phyloP scores from a whole-genome alignment of 1,140 invertebrate species.

The Camponotus floridanus region DNA sequence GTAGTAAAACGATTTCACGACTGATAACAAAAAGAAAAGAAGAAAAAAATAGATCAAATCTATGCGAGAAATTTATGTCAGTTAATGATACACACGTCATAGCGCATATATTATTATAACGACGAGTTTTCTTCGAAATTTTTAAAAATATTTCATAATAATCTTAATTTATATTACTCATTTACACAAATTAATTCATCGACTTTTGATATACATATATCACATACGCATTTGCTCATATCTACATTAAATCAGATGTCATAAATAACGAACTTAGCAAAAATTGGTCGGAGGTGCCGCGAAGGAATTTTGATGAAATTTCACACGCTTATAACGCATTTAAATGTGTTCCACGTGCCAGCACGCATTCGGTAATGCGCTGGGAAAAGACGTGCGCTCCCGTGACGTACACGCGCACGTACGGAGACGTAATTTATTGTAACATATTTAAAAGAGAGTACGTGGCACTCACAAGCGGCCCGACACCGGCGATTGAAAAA shows the following conservation, averaged over 20 bases:
- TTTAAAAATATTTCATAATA: neutral
- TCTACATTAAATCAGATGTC: neutral
- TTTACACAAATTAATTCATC: neutral
- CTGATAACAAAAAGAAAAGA: slow-evolving; percentile 63
- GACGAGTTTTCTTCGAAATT: no score
- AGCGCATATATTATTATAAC: neutral
- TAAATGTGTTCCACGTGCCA: slow-evolving; percentile 41
- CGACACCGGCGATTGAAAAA: slow-evolving; percentile 32
- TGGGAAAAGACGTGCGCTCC: slow-evolving; percentile 7
- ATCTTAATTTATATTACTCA: neutral
- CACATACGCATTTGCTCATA: neutral
- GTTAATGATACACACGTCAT: slow-evolving; percentile 17
- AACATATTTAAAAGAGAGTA: slow-evolving; percentile 36
- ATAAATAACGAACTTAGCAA: slow-evolving; percentile 10
- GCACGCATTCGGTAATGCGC: slow-evolving; percentile 27
- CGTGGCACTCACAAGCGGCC: slow-evolving; percentile 33
- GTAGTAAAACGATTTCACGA: slow-evolving; percentile 62
- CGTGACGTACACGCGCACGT: slow-evolving; percentile 24
- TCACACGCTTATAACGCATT: slow-evolving; percentile 30
- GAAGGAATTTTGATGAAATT: slow-evolving; percentile 40
- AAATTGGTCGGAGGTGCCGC: slow-evolving; percentile 29
- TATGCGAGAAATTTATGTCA: neutral
- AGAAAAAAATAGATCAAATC: slow-evolving; percentile 41
- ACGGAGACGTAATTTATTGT: slow-evolving; percentile 43
- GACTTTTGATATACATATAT: neutral